Evolutionary conservation across 2,113 vertebrate species (phyloP).

Genomic region (Dromas ardeola): DNA sequence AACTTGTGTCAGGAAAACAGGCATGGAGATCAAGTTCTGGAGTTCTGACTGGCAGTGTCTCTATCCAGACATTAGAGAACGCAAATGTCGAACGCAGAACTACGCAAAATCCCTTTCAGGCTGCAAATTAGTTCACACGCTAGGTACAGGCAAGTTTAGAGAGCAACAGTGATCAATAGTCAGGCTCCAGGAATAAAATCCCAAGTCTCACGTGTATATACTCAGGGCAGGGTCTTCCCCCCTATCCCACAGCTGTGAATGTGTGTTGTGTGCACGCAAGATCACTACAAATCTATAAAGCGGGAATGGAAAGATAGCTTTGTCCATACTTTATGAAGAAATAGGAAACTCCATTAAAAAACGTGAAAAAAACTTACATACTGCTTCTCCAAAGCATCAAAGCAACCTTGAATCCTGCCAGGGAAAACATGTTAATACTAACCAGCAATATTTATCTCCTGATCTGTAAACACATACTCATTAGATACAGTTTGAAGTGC

Average conservation of each 20-base stretch:
- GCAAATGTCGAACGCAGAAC: neutral
- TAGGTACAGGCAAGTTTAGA: neutral
- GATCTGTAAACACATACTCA: slow-evolving; percentile 19
- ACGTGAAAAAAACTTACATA: slow-evolving; percentile 74
- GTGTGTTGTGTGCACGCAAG: neutral
- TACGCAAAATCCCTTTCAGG: neutral
- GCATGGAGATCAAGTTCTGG: neutral
- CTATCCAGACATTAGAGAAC: neutral
- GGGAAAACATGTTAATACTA: slow-evolving; percentile 45
- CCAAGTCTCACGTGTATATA: neutral
- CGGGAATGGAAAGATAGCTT: neutral
- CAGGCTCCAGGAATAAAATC: neutral
- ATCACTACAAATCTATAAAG: neutral
- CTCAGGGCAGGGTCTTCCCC: neutral
- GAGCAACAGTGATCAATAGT: neutral
- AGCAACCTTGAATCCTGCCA: slow-evolving; percentile 81
- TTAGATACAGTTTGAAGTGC: neutral
- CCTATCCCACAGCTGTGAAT: neutral
- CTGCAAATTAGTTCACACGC: neutral
- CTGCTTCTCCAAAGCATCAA: slow-evolving; percentile 79
- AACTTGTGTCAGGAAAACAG: neutral
- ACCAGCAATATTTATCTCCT: slow-evolving; percentile 1
- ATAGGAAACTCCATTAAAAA: neutral
- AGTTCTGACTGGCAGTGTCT: neutral
- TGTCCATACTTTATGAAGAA: neutral